Percentiles rank a stretch among this genome's conserved stretches.
Conservation (phyloP, 1,140 invertebrate species). For the Telenomus remus region DNA sequence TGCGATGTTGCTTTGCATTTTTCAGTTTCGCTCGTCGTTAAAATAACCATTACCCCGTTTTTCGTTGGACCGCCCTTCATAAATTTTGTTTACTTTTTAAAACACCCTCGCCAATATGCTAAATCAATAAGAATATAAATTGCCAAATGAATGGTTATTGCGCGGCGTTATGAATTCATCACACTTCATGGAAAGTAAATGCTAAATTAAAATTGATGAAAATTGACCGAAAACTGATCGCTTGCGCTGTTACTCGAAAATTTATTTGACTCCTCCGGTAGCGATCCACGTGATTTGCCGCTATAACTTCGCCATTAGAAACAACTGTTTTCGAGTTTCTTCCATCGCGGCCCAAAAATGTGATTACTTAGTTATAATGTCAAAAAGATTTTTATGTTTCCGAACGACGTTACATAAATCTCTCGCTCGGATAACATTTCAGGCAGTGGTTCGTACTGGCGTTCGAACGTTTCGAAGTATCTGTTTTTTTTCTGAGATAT, state of each 20-base stretch:
- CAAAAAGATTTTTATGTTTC: conserved; percentile 21
- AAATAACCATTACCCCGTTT: no score
- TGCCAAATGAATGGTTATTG: no score
- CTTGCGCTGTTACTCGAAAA: conserved; percentile 27
- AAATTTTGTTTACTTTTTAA: no score
- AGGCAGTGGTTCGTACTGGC: no score
- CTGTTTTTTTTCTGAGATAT: no score
- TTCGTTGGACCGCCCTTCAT: no score
- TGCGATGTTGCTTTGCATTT: not conserved
- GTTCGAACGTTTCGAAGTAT: no score
- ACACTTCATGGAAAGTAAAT: conserved; percentile 1
- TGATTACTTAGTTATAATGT: conserved; percentile 6
- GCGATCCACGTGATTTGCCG: conserved; percentile 3
- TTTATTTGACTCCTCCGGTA: conserved; percentile 19
- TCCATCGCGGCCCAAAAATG: conserved; percentile 10
- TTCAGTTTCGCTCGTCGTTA: no score
- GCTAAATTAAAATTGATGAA: conserved; percentile 32
- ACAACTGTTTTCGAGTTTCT: conserved; percentile 31
- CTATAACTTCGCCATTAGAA: conserved; percentile 23
- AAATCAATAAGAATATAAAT: no score
- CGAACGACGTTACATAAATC: conserved; percentile 10
- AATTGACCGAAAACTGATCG: conserved; percentile 22
- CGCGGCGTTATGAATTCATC: not conserved
- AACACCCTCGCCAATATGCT: no score
- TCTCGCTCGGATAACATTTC: not conserved